Base-by-base conservation (phyloP, 2,888 invertebrate genomes). In the Galeruca laticollis region DNA sequence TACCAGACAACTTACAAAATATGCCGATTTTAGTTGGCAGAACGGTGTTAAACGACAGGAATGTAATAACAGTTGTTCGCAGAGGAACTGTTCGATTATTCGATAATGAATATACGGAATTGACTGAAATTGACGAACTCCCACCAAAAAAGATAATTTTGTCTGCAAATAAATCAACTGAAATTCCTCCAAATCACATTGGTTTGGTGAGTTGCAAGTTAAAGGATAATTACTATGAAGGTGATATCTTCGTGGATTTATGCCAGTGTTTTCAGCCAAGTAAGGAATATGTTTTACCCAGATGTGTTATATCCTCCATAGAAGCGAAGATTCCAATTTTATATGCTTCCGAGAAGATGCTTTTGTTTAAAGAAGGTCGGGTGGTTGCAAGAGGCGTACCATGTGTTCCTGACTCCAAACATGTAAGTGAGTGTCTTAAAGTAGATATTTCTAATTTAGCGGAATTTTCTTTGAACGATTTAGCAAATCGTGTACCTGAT, bases 241-340 rank as follows among this genome's bases (percentile, higher is more conserved):
- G 6, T 15, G 49, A 49, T 49, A 49, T 49, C 6, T 49, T 49
- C 49, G 18, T 15, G 15, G 18, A 49, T 15, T 5, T 49, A 15
- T 11, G 4, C 49, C n/a, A n/a, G n/a, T n/a, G 49, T 15, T 6
- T n/a, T 5, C 6, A 15, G 6, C 49, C 49, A 15, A 10, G 18
- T 49, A n/a, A 8, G 18, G 49, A 49, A 49, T 49, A 52, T 26
- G 20, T 52, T 21, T 52, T 52, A 52, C 20, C 54, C 21, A 52
- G 26, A 21, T 52, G 54, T 52, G 54, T 52, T 52, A 26, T 26
- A 52, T 52, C 20, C 21, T 52, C 21, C 13, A 21, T 2, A 4
- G 20, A 26, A 26, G 20, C 20, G n/a, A 52, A 21, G 20, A 52
- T 52, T 18, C 54, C 20, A 52, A 26, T 52, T 20, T 26, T 52